A percentile compares a stretch with the other conserved stretches of the same genome.
Conservation (phyloP, 1,140 invertebrate species). For the Dolichoris vasculosae region DNA sequence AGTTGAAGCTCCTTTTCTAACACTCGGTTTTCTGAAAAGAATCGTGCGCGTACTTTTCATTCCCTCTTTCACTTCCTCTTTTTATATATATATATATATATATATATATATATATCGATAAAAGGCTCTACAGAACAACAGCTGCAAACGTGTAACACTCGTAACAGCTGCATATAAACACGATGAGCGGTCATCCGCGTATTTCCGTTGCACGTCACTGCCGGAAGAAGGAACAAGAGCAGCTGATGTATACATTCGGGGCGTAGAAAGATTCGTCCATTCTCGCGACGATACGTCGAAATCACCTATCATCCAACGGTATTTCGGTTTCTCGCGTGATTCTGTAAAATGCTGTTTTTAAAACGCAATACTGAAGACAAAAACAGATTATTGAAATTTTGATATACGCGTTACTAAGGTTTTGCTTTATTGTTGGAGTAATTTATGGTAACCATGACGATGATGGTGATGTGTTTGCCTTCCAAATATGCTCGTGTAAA, state of each 20-base stretch:
- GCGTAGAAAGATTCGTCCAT: not conserved
- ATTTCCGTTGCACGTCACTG: not conserved
- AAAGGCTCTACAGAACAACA: not conserved
- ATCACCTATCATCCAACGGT: no score
- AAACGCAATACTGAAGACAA: not conserved
- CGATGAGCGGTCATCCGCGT: not conserved
- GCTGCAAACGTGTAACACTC: not conserved
- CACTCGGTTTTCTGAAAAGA: no score
- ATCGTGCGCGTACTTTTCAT: no score
- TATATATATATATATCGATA: no score
- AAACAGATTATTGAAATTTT: not conserved
- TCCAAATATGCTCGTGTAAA: not conserved
- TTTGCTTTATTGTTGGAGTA: conserved; percentile 16
- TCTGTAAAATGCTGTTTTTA: not conserved
- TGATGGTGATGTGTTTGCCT: not conserved
- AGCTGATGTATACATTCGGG: not conserved
- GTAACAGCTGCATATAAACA: not conserved
- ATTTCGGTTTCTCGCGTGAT: not conserved
- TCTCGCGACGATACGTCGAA: not conserved
- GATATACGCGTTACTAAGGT: not conserved
- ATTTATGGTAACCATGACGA: not conserved
- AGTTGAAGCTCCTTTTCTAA: no score
- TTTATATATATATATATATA: no score
- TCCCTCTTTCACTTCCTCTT: no score
- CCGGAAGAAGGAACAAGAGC: not conserved